Evolutionary conservation across 2,797 vertebrate species (phyloP), one percentile per base, ranked within the genome.

Genomic region (Alauda arvensis): DNA sequence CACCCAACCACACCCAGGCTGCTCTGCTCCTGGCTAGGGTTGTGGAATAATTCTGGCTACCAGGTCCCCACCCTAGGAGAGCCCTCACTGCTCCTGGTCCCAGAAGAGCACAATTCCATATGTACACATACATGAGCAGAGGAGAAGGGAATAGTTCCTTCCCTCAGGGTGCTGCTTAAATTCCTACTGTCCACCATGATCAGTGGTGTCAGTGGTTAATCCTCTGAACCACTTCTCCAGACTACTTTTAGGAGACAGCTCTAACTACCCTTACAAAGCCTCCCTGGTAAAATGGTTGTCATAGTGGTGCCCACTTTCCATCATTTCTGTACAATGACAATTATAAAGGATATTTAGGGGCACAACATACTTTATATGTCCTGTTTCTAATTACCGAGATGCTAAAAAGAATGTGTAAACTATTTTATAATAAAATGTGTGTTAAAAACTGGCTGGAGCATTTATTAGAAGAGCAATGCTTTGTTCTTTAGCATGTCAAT

Each of bases 391-490:
- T 89, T 93, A 94, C 85, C 88, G 83, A 52, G 51, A 66, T 85
- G 31, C 55, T 87, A 70, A 92, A 69, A 46, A 71, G 25, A 78
- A 69, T n/a, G 57, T 83, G 71, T 89, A 87, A 94, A 95, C 45
- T 62, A 29, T 26, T 94, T 91, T 66, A 89, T 85, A 92, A 95
- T 88, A 94, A 74, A 56, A 91, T 37, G 6, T 29, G n/a, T 29
- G 17, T 69, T 89, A 83, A 93, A 96, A 93, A 94, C 72, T 77
- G 42, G 28, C 72, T 42, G 51, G 46, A 91, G 46, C 89, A 91
- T 92, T 92, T 94, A 92, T 89, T 93, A 87, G 77, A 85, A 81
- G 46, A 84, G 31, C 66, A 57, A 74, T 60, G 94, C 61, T 90
- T 75, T 82, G 59, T 90, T 87, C 70, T 95, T 93, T 92, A 94